phyloP scores from a whole-genome alignment of 1,140 invertebrate genomes.

The Drosophila sucinea region DNA sequence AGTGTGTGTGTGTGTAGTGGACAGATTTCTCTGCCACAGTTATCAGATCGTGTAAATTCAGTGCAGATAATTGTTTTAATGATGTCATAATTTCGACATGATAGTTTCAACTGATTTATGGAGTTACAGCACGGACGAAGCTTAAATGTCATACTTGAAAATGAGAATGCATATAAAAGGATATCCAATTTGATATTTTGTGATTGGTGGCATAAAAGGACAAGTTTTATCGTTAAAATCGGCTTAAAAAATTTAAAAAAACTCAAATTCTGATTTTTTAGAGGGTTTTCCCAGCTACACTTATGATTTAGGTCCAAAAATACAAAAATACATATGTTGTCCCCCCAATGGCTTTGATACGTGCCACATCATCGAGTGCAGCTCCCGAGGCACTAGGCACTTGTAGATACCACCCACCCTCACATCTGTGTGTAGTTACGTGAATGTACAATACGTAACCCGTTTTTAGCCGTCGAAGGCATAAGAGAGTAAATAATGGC shows the following conservation, averaged over 20 bases:
- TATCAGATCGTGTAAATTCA: conserved; percentile 62
- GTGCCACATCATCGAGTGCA: conserved; percentile 13
- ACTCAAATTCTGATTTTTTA: background rate
- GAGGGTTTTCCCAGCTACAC: background rate
- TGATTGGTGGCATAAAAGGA: no score
- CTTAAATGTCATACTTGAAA: background rate
- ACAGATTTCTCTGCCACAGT: conserved; percentile 27
- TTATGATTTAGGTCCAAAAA: background rate
- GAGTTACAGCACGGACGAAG: conserved; percentile 9
- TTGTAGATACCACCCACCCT: conserved; percentile 47
- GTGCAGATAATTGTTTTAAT: conserved; percentile 77
- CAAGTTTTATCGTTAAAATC: no score
- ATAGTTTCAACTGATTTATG: conserved; percentile 71
- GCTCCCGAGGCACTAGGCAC: conserved; percentile 32
- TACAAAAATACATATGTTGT: background rate
- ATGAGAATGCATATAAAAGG: background rate
- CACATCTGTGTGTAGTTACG: conserved; percentile 20
- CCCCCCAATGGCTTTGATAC: background rate
- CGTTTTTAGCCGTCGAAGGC: conserved; percentile 44
- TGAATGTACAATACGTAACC: conserved; percentile 52
- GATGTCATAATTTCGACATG: conserved; percentile 72
- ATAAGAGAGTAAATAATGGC: conserved; percentile 59
- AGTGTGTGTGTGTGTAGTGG: conserved; percentile 28
- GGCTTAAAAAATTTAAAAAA: no score
- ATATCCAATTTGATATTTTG: no score